Percentiles rank a stretch among this genome's conserved stretches.
Evolutionary conservation across 2,888 invertebrate genomes (phyloP).

Genomic region (Hipparchia semele): DNA sequence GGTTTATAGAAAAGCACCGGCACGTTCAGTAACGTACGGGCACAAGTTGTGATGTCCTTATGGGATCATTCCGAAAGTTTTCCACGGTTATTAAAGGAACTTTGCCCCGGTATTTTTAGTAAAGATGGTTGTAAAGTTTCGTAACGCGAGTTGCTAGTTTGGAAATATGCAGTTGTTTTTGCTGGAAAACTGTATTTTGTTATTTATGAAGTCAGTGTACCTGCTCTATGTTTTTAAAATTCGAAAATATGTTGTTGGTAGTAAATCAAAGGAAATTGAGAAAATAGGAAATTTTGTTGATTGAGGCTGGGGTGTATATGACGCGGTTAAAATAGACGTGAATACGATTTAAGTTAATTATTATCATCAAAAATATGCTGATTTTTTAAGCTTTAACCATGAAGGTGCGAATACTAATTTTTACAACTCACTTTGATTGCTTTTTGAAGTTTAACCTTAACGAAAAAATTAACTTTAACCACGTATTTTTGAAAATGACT

Average conservation of each 20-base stretch:
- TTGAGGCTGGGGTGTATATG: too few relatives aligned
- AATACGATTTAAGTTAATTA: too few relatives aligned
- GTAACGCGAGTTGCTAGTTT: conserved; percentile 17
- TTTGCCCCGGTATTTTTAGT: conserved; percentile 13
- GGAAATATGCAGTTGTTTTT: conserved; percentile 16
- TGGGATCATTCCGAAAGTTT: conserved; percentile 9
- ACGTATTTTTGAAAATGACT: too few relatives aligned
- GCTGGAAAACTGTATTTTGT: conserved; percentile 8
- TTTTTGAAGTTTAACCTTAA: too few relatives aligned
- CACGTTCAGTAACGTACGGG: conserved; percentile 17
- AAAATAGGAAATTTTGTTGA: too few relatives aligned
- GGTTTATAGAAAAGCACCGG: conserved; percentile 23
- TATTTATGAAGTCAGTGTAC: conserved; percentile 9
- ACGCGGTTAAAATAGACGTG: too few relatives aligned
- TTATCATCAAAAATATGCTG: too few relatives aligned
- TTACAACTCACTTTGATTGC: too few relatives aligned
- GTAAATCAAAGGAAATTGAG: too few relatives aligned
- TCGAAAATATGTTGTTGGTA: not conserved
- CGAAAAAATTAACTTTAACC: too few relatives aligned
- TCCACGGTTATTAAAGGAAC: conserved; percentile 13
- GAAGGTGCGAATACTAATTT: too few relatives aligned
- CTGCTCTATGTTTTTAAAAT: not conserved
- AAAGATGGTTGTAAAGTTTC: conserved; percentile 19
- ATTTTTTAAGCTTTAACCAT: too few relatives aligned
- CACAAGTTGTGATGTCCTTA: conserved; percentile 25